phyloP scores from a whole-genome alignment of 2,888 invertebrate genomes.

The Augochlorella aurata region DNA sequence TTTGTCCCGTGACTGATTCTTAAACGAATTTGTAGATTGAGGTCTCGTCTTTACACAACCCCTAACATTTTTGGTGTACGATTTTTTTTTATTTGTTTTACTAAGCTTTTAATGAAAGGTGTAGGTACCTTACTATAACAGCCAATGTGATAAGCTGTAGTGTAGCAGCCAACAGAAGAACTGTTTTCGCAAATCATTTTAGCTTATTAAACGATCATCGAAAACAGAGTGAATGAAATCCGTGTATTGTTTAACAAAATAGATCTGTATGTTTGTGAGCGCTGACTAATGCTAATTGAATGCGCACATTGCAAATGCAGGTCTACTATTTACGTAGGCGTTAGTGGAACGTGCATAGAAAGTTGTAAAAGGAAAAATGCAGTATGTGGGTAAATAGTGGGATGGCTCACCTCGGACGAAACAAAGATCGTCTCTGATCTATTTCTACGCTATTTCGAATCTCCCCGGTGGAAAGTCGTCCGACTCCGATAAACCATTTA shows the following conservation, averaged over 20 bases:
- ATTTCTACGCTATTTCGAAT: neutral
- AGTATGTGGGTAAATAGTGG: slow-evolving; percentile 33
- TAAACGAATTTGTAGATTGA: no score
- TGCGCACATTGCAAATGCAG: slow-evolving; percentile 39
- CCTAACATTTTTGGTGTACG: no score
- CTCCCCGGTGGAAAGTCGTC: neutral
- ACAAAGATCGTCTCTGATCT: slow-evolving; percentile 14
- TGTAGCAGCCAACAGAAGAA: no score
- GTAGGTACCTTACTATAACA: no score
- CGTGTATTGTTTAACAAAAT: neutral
- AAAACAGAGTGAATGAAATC: neutral
- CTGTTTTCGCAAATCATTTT: no score
- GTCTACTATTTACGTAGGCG: slow-evolving; percentile 61
- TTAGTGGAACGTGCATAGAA: slow-evolving; percentile 58
- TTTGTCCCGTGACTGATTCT: no score
- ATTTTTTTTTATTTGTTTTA: no score
- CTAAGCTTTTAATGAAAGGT: no score
- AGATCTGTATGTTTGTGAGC: neutral
- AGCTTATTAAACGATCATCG: neutral
- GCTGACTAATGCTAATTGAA: slow-evolving; percentile 62
- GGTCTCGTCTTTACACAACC: no score
- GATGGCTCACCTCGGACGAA: slow-evolving; percentile 3
- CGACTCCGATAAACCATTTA: neutral
- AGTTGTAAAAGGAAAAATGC: slow-evolving; percentile 52
- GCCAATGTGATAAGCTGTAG: no score